phyloP scores from a whole-genome alignment of 2,888 invertebrate species.

The Tenthredo scrophulariae region DNA sequence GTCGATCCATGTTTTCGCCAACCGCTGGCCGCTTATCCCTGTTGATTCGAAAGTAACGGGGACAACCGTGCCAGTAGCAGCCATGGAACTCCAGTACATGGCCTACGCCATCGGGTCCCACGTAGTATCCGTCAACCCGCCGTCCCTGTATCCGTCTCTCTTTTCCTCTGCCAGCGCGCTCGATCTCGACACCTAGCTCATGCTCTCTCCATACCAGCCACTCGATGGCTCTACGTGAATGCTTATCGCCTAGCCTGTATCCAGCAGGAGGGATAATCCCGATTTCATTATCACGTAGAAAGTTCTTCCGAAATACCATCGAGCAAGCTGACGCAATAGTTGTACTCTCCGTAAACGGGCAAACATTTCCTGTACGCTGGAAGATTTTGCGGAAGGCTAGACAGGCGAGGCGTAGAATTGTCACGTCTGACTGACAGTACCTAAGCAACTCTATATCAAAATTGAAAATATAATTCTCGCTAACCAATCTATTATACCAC shows the following conservation, averaged over 20 bases:
- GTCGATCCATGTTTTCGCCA: background rate
- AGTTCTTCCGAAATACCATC: constrained; percentile 32
- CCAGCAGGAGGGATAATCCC: constrained; percentile 52
- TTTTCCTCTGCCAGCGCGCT: no score
- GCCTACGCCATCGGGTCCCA: background rate
- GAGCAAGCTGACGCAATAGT: constrained; percentile 59
- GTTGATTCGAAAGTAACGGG: constrained; percentile 17
- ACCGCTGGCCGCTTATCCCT: background rate
- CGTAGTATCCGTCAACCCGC: constrained; percentile 53
- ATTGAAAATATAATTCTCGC: no score
- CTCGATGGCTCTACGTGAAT: no score
- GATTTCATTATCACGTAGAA: constrained; percentile 51
- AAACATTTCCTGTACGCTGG: no score
- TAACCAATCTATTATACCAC: no score
- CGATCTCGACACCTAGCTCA: no score
- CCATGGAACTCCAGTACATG: constrained; percentile 53
- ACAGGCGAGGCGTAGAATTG: no score
- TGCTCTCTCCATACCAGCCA: no score
- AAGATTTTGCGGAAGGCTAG: no score
- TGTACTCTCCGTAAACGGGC: constrained; percentile 64
- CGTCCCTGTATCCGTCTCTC: constrained; percentile 39
- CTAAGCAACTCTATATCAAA: no score
- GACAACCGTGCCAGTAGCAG: constrained; percentile 55
- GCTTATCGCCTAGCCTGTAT: constrained; percentile 55
- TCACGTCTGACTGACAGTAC: no score